phyloP scores from a whole-genome alignment of 2,113 vertebrate species.

The Geococcyx californianus region DNA sequence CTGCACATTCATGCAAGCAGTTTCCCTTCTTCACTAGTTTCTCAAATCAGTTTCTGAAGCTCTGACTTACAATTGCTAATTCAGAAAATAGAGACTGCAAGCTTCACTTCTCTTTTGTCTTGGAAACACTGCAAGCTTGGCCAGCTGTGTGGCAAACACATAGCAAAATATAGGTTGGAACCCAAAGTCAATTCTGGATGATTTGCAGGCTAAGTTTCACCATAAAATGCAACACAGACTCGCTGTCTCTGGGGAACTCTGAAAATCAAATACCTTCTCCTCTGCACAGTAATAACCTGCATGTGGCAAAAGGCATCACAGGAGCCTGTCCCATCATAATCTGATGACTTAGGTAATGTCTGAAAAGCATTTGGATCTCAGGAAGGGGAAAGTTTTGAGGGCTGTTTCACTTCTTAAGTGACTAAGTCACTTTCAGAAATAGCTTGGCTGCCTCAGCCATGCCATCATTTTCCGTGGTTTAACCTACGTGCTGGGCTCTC shows the following conservation, averaged over 20 bases:
- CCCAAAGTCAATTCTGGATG: background rate
- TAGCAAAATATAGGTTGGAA: background rate
- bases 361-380: background rate
- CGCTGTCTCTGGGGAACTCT: background rate
- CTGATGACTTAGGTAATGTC: slow-evolving; percentile 57
- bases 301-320: background rate
- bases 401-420: background rate
- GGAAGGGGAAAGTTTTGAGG: background rate
- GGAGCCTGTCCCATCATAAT: slow-evolving; percentile 1
- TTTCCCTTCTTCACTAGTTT: background rate
- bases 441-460: background rate
- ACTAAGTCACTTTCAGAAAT: slow-evolving; percentile 28
- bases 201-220: background rate
- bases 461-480: slow-evolving; percentile 2
- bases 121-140: background rate
- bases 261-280: background rate
- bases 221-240: background rate
- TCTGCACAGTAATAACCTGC: background rate
- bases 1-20: background rate
- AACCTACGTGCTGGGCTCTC: slow-evolving; percentile 21
- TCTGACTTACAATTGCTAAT: background rate
- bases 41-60: background rate
- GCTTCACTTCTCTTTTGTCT: background rate
- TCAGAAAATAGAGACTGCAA: background rate
- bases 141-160: background rate